Evolutionary conservation across 1,140 invertebrate species (phyloP), one percentile per base, ranked within the genome.

Genomic region (Armadillidium nasatum): DNA sequence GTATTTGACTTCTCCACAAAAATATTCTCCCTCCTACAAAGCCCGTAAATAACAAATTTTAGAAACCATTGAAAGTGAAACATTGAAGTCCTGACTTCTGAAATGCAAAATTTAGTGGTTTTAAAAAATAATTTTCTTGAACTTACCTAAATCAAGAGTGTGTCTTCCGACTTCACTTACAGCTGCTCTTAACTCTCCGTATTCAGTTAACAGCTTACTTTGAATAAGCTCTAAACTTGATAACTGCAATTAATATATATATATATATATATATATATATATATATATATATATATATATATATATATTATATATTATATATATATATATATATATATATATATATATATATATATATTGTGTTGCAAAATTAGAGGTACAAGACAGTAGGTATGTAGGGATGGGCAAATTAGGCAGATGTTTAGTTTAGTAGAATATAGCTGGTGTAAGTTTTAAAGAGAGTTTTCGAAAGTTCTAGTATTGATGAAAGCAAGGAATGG

Each of bases 171-270:
- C 76, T 33, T 80, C 74, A 33, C 71, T 68, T 10, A 78, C 74
- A 15, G 79, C 74, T 21, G 76, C 79, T 22, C 75, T 74, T 19
- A 80, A 68, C 72, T 80, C 79, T 7, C 79, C 79, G 7, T 78
- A 80, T 72, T 80, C 79, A 22, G 76, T 78, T 22, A 80, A 67
- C 23, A 80, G 76, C 68, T 80, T 80, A 44, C 79, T 76, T 72
- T 80, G 76, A n/a, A 78, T 78, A 66, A 75, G 74, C 23, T 80
- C 79, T 43, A 80, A 44, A 7, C 73, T 80, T 11, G 67, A 50
- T 60, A 80, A 76, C 79, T 80, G 76, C 2, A 19, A 19, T 60
- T 4, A 11, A 70, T 23, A 15, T 71, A 71, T 10, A 22, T 71
- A 71, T 23, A 71, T 71, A 71, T 22, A 71, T 71, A 4, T 71